These are phyloP conservation scores for Minunthozetes semirufus DNA, from an alignment of 2,888 invertebrate genomes.

Conservation along the genomic window DNA sequence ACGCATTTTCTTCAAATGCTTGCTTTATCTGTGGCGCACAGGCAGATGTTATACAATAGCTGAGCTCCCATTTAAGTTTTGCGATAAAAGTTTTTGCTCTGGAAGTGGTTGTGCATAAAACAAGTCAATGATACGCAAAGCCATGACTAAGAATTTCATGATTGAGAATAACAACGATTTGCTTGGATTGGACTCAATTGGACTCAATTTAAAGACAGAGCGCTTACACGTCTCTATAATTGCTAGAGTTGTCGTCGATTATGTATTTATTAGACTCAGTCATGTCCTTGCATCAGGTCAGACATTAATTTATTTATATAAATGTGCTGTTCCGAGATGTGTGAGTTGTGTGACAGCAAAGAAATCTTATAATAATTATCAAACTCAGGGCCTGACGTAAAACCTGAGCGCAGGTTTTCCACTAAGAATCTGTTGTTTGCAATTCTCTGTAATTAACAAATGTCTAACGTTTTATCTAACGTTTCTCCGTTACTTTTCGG, in stretches of 20 bases:
- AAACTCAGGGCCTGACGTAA: too few species aligned
- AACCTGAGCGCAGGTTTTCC: too few species aligned
- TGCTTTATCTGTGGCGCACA: too few species aligned
- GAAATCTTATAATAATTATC: too few species aligned
- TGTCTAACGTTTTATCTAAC: too few species aligned
- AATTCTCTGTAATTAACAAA: too few species aligned
- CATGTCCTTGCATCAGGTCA: conserved; percentile 27
- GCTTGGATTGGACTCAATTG: not conserved
- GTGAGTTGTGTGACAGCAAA: not conserved
- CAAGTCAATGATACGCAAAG: conserved; percentile 29
- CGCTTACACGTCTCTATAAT: not conserved
- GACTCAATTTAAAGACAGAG: not conserved
- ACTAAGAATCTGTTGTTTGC: too few species aligned
- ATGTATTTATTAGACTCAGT: not conserved
- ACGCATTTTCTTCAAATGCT: too few species aligned
- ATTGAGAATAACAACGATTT: conserved; percentile 5
- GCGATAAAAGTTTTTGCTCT: not conserved
- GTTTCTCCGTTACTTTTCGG: too few species aligned
- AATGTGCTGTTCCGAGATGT: not conserved
- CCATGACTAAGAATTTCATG: conserved; percentile 34
- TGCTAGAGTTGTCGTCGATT: not conserved
- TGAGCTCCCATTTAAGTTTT: too few species aligned
- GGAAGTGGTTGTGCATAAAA: conserved; percentile 23
- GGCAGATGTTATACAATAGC: too few species aligned
- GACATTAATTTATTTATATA: conserved; percentile 21